Evolutionary conservation across 2,797 vertebrate genomes (phyloP), one percentile per base, ranked within the genome.

Genomic region (Sorex maritimensis): DNA sequence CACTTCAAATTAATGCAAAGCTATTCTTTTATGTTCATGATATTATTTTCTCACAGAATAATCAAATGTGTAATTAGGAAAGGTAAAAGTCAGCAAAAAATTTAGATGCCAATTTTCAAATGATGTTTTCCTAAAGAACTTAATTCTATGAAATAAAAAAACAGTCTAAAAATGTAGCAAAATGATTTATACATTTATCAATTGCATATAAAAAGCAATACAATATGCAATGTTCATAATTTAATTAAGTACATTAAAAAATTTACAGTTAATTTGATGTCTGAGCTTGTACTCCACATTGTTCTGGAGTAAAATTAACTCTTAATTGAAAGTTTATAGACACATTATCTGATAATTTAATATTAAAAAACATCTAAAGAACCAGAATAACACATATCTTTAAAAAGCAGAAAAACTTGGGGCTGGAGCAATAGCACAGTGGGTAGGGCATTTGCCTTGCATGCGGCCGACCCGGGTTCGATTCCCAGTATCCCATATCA

Each of bases 81-180:
- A 95, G 96, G 12, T 67, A 23, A 88, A 95, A 90, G 86, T 91
- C 92, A 8, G 34, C 28, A 95, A 90, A 94, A 96, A 63, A 34
- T 63, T 88, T 38, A 82, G 87, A 92, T 86, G 85, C 8, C 69
- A 79, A 61, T 46, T 95, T 95, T 96, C 97, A 81, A 46, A 81
- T 23, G 96, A 93, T 94, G 44, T 97, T 98, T 98, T 97, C 97
- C 96, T 95, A 86, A 84, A 97, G 58, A n/a, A 96, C 58, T 73
- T 61, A 74, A 82, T 97, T 92, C 95, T 21, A 68, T 86, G 83
- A 97, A 71, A 94, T 73, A 78, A 13, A 44, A 63, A 95, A 94
- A 83, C 96, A 88, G 94, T 75, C 23, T 93, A 4, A 93, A 85
- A 94, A 90, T 46, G 68, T 87, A 63, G 0, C 78, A 74, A 81